Evolutionary conservation across 2,797 vertebrate genomes (phyloP).

Genomic region (Meriones psammophilus): DNA sequence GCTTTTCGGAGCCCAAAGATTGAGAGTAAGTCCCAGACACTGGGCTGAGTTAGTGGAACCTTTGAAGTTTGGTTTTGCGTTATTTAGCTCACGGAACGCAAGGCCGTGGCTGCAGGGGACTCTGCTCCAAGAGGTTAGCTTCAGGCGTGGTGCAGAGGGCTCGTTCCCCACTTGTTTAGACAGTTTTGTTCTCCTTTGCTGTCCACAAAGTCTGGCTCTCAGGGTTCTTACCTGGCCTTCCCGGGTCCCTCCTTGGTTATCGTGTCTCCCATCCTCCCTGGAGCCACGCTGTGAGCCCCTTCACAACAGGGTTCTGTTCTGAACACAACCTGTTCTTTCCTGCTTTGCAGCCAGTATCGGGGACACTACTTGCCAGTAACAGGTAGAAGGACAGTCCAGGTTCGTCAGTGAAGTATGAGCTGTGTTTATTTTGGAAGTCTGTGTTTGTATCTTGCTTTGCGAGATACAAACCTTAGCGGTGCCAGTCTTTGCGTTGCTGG

Average conservation of each 20-base stretch:
- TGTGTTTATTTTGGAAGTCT: conserved; percentile 39
- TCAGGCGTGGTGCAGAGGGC: not conserved
- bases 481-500: conserved; percentile 40
- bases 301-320: not conserved
- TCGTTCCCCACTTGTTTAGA: not conserved
- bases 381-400: not conserved
- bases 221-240: not conserved
- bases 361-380: not conserved
- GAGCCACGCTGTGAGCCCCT: not conserved
- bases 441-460: conserved; percentile 66
- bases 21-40: not conserved
- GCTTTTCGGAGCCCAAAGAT: not conserved
- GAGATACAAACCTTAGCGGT: too few species aligned
- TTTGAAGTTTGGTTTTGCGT: not conserved
- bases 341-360: not conserved
- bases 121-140: not conserved
- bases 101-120: not conserved
- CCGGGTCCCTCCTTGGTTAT: not conserved
- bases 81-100: not conserved
- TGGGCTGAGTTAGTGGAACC: not conserved
- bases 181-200: not conserved
- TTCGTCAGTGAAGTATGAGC: not conserved
- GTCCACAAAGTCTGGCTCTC: not conserved
- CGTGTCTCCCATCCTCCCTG: not conserved
- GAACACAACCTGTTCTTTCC: not conserved